Conservation (phyloP, 2,113 vertebrate species). For the Centropus bengalensis region DNA sequence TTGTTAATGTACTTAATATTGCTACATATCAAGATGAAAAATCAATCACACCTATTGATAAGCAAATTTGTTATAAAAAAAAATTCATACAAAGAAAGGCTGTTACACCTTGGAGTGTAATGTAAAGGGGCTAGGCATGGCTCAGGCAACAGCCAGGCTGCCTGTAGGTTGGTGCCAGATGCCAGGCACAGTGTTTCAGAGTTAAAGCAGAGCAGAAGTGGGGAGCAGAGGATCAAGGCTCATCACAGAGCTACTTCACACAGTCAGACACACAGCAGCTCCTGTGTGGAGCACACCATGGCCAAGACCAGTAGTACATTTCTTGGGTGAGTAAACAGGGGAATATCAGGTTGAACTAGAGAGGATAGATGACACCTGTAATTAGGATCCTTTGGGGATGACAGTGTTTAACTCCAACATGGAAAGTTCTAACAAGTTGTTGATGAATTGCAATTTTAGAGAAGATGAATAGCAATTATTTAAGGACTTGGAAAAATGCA, state of each 20-base stretch:
- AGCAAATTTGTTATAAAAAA: background rate
- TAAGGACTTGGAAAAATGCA: background rate
- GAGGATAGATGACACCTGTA: background rate
- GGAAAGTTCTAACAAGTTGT: background rate
- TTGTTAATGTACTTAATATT: background rate
- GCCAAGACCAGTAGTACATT: background rate
- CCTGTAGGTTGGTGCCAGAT: too few relatives aligned
- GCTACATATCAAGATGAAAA: background rate
- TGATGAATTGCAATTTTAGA: background rate
- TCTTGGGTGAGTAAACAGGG: background rate
- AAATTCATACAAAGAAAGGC: background rate
- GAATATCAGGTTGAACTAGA: background rate
- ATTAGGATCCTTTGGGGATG: background rate
- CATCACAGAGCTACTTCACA: background rate
- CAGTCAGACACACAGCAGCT: background rate
- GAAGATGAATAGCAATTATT: background rate
- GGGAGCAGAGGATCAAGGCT: fast-evolving
- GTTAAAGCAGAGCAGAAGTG: background rate
- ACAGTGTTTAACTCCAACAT: background rate
- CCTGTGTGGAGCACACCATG: fast-evolving
- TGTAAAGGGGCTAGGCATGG: fast-evolving
- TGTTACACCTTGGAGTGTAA: background rate
- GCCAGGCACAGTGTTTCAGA: background rate
- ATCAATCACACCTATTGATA: background rate
- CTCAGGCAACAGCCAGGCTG: background rate